Evolutionary conservation across 2,888 invertebrate genomes (phyloP).

Genomic region (Heteromyza rotundicornis): DNA sequence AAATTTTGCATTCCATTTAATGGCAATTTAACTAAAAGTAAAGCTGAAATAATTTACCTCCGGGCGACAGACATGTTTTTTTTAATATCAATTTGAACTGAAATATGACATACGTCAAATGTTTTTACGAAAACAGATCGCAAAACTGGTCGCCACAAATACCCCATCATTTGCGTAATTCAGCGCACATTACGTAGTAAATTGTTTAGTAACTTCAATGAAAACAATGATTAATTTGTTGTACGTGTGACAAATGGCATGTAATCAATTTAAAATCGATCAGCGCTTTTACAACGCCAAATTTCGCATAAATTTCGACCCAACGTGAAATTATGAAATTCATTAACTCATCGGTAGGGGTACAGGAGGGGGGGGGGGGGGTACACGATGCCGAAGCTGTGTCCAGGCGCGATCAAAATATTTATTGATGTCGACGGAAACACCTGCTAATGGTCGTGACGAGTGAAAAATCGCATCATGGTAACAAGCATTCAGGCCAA

Average conservation of each 20-base stretch:
- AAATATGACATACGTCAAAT: no score
- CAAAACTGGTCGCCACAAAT: no score
- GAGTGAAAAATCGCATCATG: conserved; percentile 22
- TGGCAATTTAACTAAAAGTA: no score
- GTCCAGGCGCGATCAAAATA: conserved; percentile 12
- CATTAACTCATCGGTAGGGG: no score
- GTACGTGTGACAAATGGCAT: conserved; percentile 29
- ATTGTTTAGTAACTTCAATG: not conserved
- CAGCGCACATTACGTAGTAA: not conserved
- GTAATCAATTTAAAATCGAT: conserved; percentile 27
- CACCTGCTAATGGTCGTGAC: conserved; percentile 30
- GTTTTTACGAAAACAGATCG: no score
- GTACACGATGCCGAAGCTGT: not conserved
- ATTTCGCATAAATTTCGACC: not conserved
- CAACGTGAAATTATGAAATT: conserved; percentile 1
- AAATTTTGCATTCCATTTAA: no score
- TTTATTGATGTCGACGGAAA: conserved; percentile 12
- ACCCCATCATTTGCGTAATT: not conserved
- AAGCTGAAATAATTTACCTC: no score
- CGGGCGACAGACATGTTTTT: no score
- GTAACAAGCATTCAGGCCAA: not conserved
- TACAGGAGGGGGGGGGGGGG: not conserved
- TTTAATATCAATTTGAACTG: no score
- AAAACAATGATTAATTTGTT: conserved; percentile 26
- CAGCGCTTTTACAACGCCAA: not conserved